phyloP scores from a whole-genome alignment of 2,113 vertebrate genomes.

The Prionailurus bengalensis region DNA sequence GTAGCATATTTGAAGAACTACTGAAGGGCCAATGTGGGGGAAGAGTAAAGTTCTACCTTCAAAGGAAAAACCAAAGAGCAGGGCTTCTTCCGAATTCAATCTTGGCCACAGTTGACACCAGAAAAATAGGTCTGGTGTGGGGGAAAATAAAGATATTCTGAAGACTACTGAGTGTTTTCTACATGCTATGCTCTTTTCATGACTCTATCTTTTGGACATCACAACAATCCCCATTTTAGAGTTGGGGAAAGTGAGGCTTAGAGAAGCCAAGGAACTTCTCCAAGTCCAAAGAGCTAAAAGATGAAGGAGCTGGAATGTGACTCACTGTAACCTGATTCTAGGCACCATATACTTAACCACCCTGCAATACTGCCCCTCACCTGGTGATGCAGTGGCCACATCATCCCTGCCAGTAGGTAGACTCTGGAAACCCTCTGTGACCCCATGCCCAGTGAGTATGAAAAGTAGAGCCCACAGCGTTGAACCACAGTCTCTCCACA shows the following conservation, averaged over 20 bases:
- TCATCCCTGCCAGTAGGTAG: neutral
- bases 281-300: neutral
- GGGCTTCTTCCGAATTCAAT: neutral
- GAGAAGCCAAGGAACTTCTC: neutral
- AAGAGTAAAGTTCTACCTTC: neutral
- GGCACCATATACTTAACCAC: neutral
- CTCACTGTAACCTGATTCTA: neutral
- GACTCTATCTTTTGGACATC: neutral
- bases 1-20: neutral
- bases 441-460: neutral
- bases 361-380: accelerated
- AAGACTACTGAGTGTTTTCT: neutral
- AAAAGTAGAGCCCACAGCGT: neutral
- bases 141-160: neutral
- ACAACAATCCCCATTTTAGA: neutral
- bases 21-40: neutral
- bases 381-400: neutral
- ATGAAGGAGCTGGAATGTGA: neutral
- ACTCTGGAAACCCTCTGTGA: neutral
- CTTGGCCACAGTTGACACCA: neutral
- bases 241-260: neutral
- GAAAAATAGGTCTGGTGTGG: neutral
- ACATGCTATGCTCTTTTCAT: neutral
- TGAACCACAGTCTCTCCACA: neutral
- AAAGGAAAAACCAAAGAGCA: neutral